Conservation (phyloP, 2,113 vertebrate genomes). For the Anthoscopus minutus region DNA sequence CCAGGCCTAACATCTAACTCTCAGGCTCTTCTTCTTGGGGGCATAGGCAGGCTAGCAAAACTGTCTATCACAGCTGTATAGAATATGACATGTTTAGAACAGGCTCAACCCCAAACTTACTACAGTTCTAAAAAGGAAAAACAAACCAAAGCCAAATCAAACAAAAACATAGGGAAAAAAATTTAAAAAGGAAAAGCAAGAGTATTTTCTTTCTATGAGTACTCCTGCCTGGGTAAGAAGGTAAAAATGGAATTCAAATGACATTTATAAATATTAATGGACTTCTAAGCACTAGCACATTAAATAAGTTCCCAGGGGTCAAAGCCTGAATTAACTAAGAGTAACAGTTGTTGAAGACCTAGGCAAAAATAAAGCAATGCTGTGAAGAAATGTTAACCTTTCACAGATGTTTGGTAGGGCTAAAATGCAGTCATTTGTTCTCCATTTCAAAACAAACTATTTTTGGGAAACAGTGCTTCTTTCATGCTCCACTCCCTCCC, state of each 20-base stretch:
- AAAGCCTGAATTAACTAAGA: not conserved
- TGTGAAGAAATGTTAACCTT: not conserved
- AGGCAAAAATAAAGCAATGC: not conserved
- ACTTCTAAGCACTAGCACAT: not conserved
- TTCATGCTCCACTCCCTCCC: not conserved
- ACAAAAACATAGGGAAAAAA: not conserved
- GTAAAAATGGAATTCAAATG: constrained; percentile 6
- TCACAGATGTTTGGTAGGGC: not conserved
- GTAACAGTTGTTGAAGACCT: not conserved
- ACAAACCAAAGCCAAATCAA: not conserved
- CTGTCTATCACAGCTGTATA: not conserved
- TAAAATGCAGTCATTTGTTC: not conserved
- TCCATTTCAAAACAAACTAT: not conserved
- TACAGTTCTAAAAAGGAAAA: not conserved
- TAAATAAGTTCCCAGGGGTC: not conserved
- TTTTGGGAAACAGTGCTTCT: not conserved
- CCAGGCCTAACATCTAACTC: not conserved
- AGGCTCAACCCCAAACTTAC: not conserved
- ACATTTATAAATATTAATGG: not conserved
- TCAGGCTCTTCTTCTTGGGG: not conserved
- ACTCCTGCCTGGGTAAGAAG: not conserved
- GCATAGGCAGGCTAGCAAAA: not conserved
- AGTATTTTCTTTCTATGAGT: not conserved
- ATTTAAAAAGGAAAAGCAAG: not conserved
- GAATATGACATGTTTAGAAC: constrained; percentile 37